Evolutionary conservation across 2,888 invertebrate genomes (phyloP).

Genomic region (Lasioglossum pauxillum): DNA sequence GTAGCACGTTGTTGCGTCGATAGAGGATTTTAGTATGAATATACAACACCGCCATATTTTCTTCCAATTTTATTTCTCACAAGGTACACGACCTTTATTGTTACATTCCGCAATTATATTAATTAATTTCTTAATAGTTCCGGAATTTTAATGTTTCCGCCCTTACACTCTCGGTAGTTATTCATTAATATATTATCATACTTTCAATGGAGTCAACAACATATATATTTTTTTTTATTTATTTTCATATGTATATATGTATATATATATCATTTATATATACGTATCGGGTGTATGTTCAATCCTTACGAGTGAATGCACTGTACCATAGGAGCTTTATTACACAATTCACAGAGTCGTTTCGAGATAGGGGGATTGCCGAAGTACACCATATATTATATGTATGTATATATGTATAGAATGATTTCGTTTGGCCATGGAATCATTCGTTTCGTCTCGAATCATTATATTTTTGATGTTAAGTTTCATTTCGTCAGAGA

Average conservation of each 20-base stretch:
- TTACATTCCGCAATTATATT: constrained; percentile 82
- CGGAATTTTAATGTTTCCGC: constrained; percentile 75
- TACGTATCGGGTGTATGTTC: constrained; percentile 81
- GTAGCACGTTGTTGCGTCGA: too few relatives aligned
- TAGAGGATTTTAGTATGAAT: not conserved
- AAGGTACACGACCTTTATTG: constrained; percentile 82
- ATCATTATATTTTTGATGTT: constrained; percentile 14
- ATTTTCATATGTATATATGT: constrained; percentile 79
- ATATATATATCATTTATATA: constrained; percentile 72
- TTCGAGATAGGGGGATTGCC: constrained; percentile 61
- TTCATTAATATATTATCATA: constrained; percentile 82
- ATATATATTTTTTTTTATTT: constrained; percentile 80
- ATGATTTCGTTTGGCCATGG: constrained; percentile 51
- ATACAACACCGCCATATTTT: constrained; percentile 9
- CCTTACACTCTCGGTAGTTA: constrained; percentile 75
- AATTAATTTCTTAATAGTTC: constrained; percentile 76
- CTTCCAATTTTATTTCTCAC: constrained; percentile 80
- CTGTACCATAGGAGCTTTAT: constrained; percentile 77
- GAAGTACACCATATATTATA: constrained; percentile 66
- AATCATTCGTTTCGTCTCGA: constrained; percentile 18
- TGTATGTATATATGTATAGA: not conserved
- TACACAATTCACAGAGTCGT: constrained; percentile 74
- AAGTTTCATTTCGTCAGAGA: constrained; percentile 29
- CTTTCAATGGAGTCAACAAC: constrained; percentile 84
- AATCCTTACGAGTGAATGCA: constrained; percentile 78